Conservation (phyloP, 1,140 invertebrate genomes). For the Drosophila baimaii region DNA sequence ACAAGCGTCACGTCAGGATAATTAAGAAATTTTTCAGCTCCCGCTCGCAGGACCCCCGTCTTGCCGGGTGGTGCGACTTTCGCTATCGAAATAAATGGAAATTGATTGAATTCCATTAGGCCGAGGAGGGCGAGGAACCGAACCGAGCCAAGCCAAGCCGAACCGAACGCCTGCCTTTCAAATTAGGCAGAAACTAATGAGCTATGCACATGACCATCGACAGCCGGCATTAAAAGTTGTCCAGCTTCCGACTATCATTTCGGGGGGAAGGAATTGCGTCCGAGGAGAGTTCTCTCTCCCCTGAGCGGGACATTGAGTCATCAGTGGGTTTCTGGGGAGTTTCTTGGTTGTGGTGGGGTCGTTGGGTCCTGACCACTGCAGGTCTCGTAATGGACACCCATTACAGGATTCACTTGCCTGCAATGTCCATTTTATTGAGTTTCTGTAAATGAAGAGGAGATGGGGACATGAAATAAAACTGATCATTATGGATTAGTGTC, state of each 20-base stretch:
- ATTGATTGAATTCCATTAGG: conserved; percentile 84
- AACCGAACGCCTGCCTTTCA: conserved; percentile 56
- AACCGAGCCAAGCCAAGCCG: background rate
- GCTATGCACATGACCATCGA: conserved; percentile 72
- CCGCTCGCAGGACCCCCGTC: conserved; percentile 33
- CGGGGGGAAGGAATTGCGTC: background rate
- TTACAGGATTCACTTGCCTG: conserved; percentile 26
- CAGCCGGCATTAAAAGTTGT: conserved; percentile 51
- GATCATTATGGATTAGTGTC: background rate
- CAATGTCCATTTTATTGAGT: conserved; percentile 16
- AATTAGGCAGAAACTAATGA: conserved; percentile 80
- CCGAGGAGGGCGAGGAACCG: conserved; percentile 6
- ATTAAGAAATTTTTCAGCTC: conserved; percentile 80
- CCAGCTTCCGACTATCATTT: conserved; percentile 33
- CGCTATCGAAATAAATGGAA: conserved; percentile 82
- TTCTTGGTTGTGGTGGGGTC: background rate
- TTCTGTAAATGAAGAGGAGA: background rate
- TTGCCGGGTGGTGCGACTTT: conserved; percentile 58
- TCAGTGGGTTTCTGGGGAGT: conserved; percentile 7
- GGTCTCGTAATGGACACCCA: conserved; percentile 25
- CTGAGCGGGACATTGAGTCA: conserved; percentile 33
- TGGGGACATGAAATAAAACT: background rate
- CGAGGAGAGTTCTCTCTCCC: background rate
- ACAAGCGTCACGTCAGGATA: conserved; percentile 73
- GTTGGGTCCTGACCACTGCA: conserved; percentile 8